Evolutionary conservation across 2,888 invertebrate genomes (phyloP), one percentile per base, ranked within the genome.

Genomic region (Crossocerus cetratus): DNA sequence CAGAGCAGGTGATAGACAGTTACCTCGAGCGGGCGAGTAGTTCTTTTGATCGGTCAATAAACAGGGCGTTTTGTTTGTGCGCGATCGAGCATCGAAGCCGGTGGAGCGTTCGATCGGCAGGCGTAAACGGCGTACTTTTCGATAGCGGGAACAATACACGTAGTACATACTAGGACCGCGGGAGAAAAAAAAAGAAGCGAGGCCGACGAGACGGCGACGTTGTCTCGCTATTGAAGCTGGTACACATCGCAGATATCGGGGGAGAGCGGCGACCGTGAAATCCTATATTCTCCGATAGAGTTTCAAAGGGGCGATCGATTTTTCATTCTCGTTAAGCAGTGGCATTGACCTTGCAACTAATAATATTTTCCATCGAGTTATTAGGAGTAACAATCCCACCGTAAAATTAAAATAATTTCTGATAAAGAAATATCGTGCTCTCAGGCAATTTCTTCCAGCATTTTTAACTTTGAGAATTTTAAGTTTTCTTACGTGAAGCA

Each of bases 51-150:
- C 32, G 32, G 32, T 11, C 5, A 32, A 4, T 32, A 32, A 32
- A 32, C 32, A 32, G 32, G 32, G 32, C 32, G 32, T 32, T 32
- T 32, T 65, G 44, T 76, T 76, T 58, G 54, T 23, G 72, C 49
- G 62, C 76, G 65, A 65, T 63, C 72, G 68, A 65, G 58, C 65
- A 72, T 76, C 61, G 67, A 76, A 76, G 62, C 64, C 64, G 66
- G 44, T 64, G 45, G 55, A 23, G 49, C 69, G 66, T 64, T 20
- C 63, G 56, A 74, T 72, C 68, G 62, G 20, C n/a, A 42, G n/a
- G 57, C 21, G 23, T 23, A 11, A 68, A 3, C 58, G 53, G 2
- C 49, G 54, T 21, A 45, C 8, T 56, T 32, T 32, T 32, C 32
- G 32, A 32, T 32, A 32, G 32, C 32, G 4, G 1, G 32, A 5